Evolutionary conservation across 2,797 vertebrate species (phyloP).

Genomic region (Strix occidentalis): DNA sequence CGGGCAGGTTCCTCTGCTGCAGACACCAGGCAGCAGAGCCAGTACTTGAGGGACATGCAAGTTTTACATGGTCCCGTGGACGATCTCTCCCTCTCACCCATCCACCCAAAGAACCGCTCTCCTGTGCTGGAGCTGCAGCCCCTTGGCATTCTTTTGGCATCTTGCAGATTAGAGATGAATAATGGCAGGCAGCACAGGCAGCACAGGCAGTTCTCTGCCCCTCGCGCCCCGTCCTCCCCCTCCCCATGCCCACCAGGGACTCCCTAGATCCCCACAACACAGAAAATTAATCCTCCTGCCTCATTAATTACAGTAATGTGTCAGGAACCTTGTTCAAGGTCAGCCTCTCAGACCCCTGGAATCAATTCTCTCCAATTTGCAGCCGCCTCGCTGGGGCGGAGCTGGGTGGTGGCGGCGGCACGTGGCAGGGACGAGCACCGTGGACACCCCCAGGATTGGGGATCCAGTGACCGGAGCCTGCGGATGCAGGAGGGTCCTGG

Average conservation of each 20-base stretch:
- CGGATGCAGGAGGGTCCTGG: not conserved
- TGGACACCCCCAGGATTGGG: too few species aligned
- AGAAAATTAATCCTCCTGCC: slow-evolving; percentile 27
- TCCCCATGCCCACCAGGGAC: not conserved
- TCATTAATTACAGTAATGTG: slow-evolving; percentile 16
- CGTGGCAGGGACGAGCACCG: not conserved
- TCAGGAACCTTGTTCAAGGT: slow-evolving; percentile 5
- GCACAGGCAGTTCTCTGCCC: not conserved
- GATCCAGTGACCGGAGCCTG: not conserved
- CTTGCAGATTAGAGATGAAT: not conserved
- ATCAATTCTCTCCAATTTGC: not conserved
- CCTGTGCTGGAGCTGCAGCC: accelerated
- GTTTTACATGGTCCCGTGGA: not conserved
- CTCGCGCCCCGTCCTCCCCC: accelerated
- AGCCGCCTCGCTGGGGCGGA: not conserved
- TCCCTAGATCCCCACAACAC: not conserved
- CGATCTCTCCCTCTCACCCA: not conserved
- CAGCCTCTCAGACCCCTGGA: not conserved
- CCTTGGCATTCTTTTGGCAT: not conserved
- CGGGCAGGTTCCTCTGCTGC: not conserved
- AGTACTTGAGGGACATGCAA: not conserved
- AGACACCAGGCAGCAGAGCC: too few species aligned
- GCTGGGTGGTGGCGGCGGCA: not conserved
- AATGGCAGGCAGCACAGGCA: not conserved
- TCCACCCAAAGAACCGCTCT: not conserved